Base-by-base conservation (phyloP, 2,888 invertebrate species). In the Calameuta filiformis region DNA sequence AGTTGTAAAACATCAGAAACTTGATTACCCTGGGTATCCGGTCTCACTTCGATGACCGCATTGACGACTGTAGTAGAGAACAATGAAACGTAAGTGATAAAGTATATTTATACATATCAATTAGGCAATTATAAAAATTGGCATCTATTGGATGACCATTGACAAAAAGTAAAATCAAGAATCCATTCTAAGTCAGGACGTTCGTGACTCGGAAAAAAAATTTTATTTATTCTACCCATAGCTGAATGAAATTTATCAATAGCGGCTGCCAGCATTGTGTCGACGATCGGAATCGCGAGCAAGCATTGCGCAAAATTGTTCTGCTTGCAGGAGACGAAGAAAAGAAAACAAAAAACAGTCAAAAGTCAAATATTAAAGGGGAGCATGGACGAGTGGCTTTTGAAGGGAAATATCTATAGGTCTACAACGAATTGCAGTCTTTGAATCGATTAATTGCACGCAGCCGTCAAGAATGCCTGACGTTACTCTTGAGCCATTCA, bases 401-500 rank as follows among this genome's bases (percentile, higher is more conserved):
- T 9, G 11, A 71, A 71, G 23, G 30, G 30, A 71, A 71, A 71
- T 34, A 15, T 30, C 31, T 15, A n/a, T 30, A 30, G 30, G 40
- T 1, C 6, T 23, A 12, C 15, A 30, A 30, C 75, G 40, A 40
- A 23, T 68, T 31, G 37, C n/a, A 30, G 40, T 68, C 31, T 30
- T 56, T 33, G 40, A 77, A 77, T 75, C 79, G 76, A 76, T 81
- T 81, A 85, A 81, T 83, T 82, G 81, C 78, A 75, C 68, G 30
- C 74, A 77, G 79, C 73, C 73, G 79, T 79, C 81, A 75, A 80
- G 80, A 81, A 77, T 78, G 77, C 56, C 56, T 9, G 23, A 56
- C 56, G 23, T 23, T 1, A 56, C 9, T 56, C 56, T 56, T 56
- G 23, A 56, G 56, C 23, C 79, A 79, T 84, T 83, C 80, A 83